Base-by-base conservation (phyloP, 2,113 vertebrate species). In the Sylvilagus bachmani region DNA sequence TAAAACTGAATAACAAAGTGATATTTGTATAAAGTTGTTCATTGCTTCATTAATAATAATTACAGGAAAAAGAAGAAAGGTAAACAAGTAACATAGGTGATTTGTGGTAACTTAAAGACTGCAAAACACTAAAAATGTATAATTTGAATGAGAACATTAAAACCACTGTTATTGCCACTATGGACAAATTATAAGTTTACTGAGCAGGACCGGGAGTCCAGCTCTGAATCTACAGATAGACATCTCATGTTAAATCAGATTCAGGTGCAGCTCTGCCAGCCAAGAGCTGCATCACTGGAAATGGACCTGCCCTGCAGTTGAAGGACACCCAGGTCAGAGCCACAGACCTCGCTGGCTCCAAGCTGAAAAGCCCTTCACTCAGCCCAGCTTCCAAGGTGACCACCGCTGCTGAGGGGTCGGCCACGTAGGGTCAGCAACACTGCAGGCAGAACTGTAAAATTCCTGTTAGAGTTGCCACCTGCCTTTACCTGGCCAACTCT, bases 61-160 rank as follows among this genome's bases (percentile, higher is more conserved):
- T 61, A 67, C 77, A 93, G 33, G 5, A 64, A 96, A 90, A 81
- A 66, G 12, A 55, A 31, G 13, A 83, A 69, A 94, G 7, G 16
- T 14, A 2, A 27, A 66, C 36, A 44, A 51, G 38, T 24, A 38
- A 77, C 38, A 58, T 61, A 36, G 67, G 22, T 53, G 61, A 87
- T 75, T 66, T 70, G 49, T 91, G 11, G 33, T 61, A 53, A 67
- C 16, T 64, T 71, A 10, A 70, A 92, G 91, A 71, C 10, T 73
- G 24, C 69, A 77, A 80, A 80, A 90, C 29, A 19, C 44, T 7
- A 79, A 70, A 94, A 80, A 10, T 73, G 27, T 27, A 12, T 13
- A 73, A 36, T 2, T 66, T 38, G 29, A 83, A 55, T 69, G 19
- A 78, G 49, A 71, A 93, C 66, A 73, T 67, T 89, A 49, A 82